A percentile compares a stretch with the other conserved stretches of the same genome.
Conservation (phyloP, 2,888 invertebrate species). For the Operophtera brumata region DNA sequence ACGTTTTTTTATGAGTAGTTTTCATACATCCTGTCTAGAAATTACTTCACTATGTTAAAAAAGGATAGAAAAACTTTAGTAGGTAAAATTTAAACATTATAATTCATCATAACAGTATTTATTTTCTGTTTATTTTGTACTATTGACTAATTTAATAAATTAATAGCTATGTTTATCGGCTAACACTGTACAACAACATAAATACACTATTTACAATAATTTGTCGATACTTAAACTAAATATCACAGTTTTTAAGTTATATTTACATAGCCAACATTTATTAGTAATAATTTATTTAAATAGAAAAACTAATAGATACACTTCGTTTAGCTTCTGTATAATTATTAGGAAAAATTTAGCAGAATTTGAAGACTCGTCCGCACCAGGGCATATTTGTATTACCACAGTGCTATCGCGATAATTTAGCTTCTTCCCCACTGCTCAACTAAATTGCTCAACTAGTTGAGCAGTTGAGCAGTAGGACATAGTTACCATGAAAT, state of each 20-base stretch:
- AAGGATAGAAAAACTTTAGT: too few species aligned
- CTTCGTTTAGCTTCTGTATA: not conserved
- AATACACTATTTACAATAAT: conserved; percentile 32
- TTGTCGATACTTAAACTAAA: conserved; percentile 47
- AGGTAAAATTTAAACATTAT: conserved; percentile 34
- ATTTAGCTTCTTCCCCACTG: too few species aligned
- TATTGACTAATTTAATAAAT: conserved; percentile 57
- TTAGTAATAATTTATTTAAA: conserved; percentile 14
- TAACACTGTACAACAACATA: conserved; percentile 26
- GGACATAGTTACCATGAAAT: too few species aligned
- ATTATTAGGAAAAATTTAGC: too few species aligned
- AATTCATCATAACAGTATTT: conserved; percentile 47
- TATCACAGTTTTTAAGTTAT: conserved; percentile 61
- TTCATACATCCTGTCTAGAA: too few species aligned
- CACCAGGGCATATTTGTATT: too few species aligned
- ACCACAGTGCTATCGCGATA: too few species aligned
- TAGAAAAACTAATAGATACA: conserved; percentile 2
- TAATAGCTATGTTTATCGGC: conserved; percentile 26
- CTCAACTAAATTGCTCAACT: too few species aligned
- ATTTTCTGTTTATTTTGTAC: conserved; percentile 55
- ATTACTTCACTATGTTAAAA: too few species aligned
- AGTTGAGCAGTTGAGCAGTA: too few species aligned
- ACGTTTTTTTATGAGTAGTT: too few species aligned
- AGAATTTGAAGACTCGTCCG: too few species aligned
- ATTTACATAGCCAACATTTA: conserved; percentile 37